These are phyloP conservation scores for Chydorus sphaericus DNA, from an alignment of 2,888 invertebrate species.

Conservation along the genomic window DNA sequence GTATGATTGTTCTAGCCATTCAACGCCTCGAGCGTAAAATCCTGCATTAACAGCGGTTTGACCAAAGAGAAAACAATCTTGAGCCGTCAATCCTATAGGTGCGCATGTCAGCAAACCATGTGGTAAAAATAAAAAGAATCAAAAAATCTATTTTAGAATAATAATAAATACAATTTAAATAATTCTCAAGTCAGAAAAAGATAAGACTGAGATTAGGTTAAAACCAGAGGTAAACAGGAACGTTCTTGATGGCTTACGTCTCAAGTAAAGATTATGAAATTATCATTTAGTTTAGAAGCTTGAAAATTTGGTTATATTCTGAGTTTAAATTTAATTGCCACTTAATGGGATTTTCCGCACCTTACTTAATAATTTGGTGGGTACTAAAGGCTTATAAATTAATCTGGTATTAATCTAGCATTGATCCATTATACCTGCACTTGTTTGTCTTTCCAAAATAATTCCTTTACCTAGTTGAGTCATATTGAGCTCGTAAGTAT, in stretches of 20 bases:
- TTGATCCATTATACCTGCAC: slow-evolving; percentile 14
- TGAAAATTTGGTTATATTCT: too few relatives aligned
- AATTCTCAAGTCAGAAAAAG: too few relatives aligned
- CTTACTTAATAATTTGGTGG: too few relatives aligned
- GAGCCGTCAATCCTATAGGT: slow-evolving; percentile 22
- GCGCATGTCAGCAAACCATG: background rate
- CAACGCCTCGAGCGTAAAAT: slow-evolving; percentile 26
- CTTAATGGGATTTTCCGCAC: too few relatives aligned
- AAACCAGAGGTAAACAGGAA: background rate
- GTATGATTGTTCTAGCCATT: slow-evolving; percentile 28
- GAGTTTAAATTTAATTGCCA: too few relatives aligned
- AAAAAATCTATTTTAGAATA: background rate
- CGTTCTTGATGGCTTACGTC: too few relatives aligned
- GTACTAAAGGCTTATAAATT: too few relatives aligned
- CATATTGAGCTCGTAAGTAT: slow-evolving; percentile 24
- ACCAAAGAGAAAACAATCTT: slow-evolving; percentile 28
- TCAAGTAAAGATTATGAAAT: too few relatives aligned
- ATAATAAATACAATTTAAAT: too few relatives aligned
- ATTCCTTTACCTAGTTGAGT: slow-evolving; percentile 21
- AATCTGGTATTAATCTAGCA: too few relatives aligned
- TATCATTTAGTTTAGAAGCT: too few relatives aligned
- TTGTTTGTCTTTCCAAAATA: slow-evolving; percentile 19
- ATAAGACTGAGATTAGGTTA: background rate
- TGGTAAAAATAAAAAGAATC: background rate
- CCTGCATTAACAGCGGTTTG: slow-evolving; percentile 26